phyloP scores from a whole-genome alignment of 2,888 invertebrate genomes.

The Dermolepida albohirtum region DNA sequence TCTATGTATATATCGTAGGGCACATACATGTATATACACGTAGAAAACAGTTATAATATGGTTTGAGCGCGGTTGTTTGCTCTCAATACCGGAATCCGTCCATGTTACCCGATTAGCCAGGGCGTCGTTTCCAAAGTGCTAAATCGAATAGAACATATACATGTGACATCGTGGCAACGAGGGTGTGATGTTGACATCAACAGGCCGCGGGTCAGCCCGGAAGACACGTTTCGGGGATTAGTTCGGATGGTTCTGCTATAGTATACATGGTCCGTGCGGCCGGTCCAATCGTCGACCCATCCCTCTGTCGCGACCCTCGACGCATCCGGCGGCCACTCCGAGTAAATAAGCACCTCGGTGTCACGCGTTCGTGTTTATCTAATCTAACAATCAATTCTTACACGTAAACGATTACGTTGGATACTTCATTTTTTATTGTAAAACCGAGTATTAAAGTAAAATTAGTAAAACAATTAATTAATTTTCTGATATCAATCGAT shows the following conservation, averaged over 20 bases:
- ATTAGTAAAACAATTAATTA: too few species aligned
- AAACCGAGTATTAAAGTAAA: too few species aligned
- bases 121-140: conserved; percentile 37
- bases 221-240: conserved; percentile 62
- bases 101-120: conserved; percentile 35
- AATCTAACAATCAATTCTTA: conserved; percentile 50
- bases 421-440: too few species aligned
- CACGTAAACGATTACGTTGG: conserved; percentile 16
- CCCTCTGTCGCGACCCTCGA: conserved; percentile 34
- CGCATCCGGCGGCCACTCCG: conserved; percentile 41
- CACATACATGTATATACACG: conserved; percentile 3
- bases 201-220: conserved; percentile 60
- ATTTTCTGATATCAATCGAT: too few species aligned
- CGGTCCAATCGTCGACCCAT: conserved; percentile 41
- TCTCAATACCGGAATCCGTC: conserved; percentile 14
- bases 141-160: conserved; percentile 41
- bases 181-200: conserved; percentile 60
- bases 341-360: conserved; percentile 56
- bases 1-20: too few species aligned
- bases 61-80: conserved; percentile 16
- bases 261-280: conserved; percentile 42
- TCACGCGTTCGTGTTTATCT: conserved; percentile 56
- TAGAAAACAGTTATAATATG: conserved; percentile 13
- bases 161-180: conserved; percentile 58
- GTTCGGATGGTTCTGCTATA: conserved; percentile 54